Evolutionary conservation across 2,888 invertebrate species (phyloP), one percentile per base, ranked within the genome.

Genomic region (Chymomyza amoena): DNA sequence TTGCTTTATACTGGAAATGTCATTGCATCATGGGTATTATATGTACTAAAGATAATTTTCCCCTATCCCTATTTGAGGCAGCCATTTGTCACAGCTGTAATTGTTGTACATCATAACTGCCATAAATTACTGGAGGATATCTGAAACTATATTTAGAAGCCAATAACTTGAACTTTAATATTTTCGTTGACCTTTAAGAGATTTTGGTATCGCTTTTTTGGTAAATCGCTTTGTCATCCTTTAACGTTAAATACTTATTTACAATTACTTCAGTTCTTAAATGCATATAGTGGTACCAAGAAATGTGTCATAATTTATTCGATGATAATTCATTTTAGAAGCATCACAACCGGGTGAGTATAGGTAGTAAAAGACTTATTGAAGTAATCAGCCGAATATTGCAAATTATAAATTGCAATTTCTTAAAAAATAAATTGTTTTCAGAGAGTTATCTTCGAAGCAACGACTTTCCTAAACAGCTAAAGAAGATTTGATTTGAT

Each of bases 281-380:
- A 3, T 69, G 59, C 57, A 52, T 71, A 64, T 64, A 65, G 56
- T 65, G 60, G 25, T 2, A 25, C 4, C 4, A 25, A 25, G 1
- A 25, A 2, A 25, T 25, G 25, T 25, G 25, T 25, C 25, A 25
- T 4, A 25, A 25, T 25, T 25, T 25, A 25, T 25, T 25, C 25
- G 25, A 25, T 51, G 64, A 81, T 80, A 79, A 75, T 81, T 80
- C 80, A 71, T 54, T 13, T 45, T 13, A 51, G 51, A 16, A 51
- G 51, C 36, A 36, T 36, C 36, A 36, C 25, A 36, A 36, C 7
- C 7, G 7, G 36, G 0, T 36, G 6, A 36, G 36, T 36, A 36
- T 6, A 5, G 36, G 36, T 6, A 36, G 36, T 36, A 36, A 5
- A 36, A 7, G 7, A 6, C 36, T 25, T 25, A 25, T 4, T 25